Base-by-base conservation (phyloP, 2,113 vertebrate species). In the Chionomys nivalis region DNA sequence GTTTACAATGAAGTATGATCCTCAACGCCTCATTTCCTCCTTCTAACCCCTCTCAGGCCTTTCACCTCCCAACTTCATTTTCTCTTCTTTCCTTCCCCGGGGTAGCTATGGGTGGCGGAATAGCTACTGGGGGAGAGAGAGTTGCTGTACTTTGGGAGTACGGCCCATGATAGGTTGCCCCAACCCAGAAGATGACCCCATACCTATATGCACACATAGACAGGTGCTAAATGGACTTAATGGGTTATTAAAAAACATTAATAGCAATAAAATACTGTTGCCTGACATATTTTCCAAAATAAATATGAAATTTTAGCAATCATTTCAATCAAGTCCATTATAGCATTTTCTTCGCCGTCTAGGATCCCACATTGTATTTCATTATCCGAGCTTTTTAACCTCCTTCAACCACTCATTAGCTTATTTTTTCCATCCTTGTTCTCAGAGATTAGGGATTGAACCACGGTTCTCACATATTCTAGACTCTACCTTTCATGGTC, bases 261-360 rank as follows among this genome's bases (percentile, higher is more conserved):
- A 47, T 47, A 90, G 2, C 42, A 81, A 92, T 90, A 85, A 96
- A 93, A 92, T 79, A 55, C 36, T 78, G 33, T 77, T 76, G 39
- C 12, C 4, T 75, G 65, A 91, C 36, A 58, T 47, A 42, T 19
- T 63, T 92, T 91, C 14, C 44, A 77, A 77, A 77, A 49, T 49
- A 90, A 85, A 90, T 90, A 82, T 7, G n/a, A 52, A 72, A 89
- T 94, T 76, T 82, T 11, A 66, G 42, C 39, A 73, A 2, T 81
- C 76, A 91, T 82, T 96, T 5, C 16, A 81, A 66, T 82, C 89
- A 89, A 91, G 33, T 58, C 7, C 10, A 94, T 88, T 91, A 49
- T 49, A 89, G n/a, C 42, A 94, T 66, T 61, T 65, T 52, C 39
- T 82, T 70, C 89, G 13, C 55, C 75, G 12, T 75, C 44, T 63